Evolutionary conservation across 2,797 vertebrate genomes (phyloP), one percentile per base, ranked within the genome.

Genomic region (Zonotrichia albicollis): DNA sequence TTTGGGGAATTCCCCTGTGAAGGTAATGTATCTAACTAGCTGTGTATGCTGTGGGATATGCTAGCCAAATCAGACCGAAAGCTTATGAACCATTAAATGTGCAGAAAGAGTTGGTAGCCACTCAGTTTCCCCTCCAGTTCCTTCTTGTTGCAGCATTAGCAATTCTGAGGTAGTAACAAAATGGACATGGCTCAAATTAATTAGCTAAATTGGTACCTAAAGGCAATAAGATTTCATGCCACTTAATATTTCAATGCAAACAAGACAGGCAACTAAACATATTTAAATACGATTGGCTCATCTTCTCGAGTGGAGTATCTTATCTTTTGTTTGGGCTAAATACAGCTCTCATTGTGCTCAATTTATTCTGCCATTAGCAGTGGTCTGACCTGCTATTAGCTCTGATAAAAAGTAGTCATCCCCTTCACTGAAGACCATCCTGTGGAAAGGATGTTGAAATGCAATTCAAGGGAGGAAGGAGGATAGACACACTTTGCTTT

Each of bases 201-300:
- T 93, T 95, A 94, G 54, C 58, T 93, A 80, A 95, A 91, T 94
- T 90, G 71, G 78, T 90, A 89, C 87, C 88, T 93, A 78, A 75
- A 87, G 67, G 73, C 80, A 87, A 1, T 89, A 87, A 90, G 78
- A 77, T 89, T 92, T 92, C 87, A 82, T 92, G 61, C 75, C 58
- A 67, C 70, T 96, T 96, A 84, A 89, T 96, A 94, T 92, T 95
- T 93, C 93, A 78, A 61, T 73, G 88, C 81, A 87, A 92, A 90
- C 66, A 48, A 85, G 91, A 46, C 92, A 94, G 50, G 40, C 66
- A 78, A 16, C 90, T 87, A 86, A 89, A 89, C 2, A 0, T 89
- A 80, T 84, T 95, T 89, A 57, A 88, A 88, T 94, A 60, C 11
- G 61, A 88, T 87, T 77, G 82, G 46, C 54, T 96, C 5, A 2